Conservation (phyloP, 1,140 invertebrate genomes). For the Drosophila lacertosa region DNA sequence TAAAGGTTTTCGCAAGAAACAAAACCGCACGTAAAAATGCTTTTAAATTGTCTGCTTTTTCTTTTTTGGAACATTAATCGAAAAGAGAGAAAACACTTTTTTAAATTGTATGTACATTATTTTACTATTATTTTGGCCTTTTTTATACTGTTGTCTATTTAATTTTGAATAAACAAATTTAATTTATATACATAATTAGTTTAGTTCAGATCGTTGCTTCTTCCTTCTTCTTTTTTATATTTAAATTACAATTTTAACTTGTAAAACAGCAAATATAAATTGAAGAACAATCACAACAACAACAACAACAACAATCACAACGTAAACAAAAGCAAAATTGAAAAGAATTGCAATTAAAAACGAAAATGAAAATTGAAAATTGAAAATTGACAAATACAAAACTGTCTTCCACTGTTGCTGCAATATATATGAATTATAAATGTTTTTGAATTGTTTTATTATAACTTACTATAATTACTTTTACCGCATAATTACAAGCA, state of each 20-base stretch:
- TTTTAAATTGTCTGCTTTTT: constrained; percentile 73
- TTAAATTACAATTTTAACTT: constrained; percentile 34
- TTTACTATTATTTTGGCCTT: constrained; percentile 51
- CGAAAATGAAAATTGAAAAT: constrained; percentile 20
- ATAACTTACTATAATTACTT: constrained; percentile 8
- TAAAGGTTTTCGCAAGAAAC: constrained; percentile 59
- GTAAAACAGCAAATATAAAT: constrained; percentile 42
- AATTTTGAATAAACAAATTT: constrained; percentile 66
- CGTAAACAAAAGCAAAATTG: constrained; percentile 36
- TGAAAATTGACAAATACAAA: constrained; percentile 38
- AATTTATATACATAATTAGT: constrained; percentile 57
- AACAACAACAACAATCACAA: constrained; percentile 49
- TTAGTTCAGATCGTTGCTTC: constrained; percentile 41
- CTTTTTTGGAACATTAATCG: constrained; percentile 3
- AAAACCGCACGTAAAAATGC: constrained; percentile 62
- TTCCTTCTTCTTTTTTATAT: constrained; percentile 4
- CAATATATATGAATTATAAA: constrained; percentile 73
- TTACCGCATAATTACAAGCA: not conserved
- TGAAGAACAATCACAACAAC: constrained; percentile 24
- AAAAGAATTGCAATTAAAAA: constrained; percentile 41
- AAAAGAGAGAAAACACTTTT: constrained; percentile 48
- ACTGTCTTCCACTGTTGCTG: constrained; percentile 83
- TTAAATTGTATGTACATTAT: constrained; percentile 78
- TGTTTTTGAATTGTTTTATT: constrained; percentile 44
- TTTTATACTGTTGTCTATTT: constrained; percentile 79